phyloP scores from a whole-genome alignment of 2,113 vertebrate genomes.

The Chamaetylas fuelleborni region DNA sequence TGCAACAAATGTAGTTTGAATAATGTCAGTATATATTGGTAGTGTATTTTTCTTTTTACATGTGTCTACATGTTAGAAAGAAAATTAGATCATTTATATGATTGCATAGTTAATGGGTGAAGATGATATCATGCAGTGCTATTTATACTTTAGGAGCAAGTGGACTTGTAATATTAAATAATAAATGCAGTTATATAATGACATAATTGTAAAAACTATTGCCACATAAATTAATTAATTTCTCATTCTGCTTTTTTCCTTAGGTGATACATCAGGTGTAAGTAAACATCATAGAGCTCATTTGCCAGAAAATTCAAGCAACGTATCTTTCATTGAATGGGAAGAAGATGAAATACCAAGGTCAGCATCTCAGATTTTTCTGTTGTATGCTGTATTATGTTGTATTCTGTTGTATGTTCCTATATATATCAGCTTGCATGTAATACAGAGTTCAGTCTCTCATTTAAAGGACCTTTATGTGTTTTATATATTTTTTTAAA shows the following conservation, averaged over 20 bases:
- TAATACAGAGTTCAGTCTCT: neutral
- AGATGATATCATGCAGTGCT: neutral
- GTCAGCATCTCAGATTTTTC: conserved; percentile 70
- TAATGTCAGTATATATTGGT: neutral
- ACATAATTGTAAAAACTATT: neutral
- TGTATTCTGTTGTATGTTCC: neutral
- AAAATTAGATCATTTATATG: neutral
- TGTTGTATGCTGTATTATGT: neutral
- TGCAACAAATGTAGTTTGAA: neutral
- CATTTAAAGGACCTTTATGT: neutral
- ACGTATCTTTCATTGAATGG: conserved; percentile 79
- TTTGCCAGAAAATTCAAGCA: conserved; percentile 74
- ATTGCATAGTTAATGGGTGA: neutral
- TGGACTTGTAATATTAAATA: neutral
- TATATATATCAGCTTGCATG: neutral
- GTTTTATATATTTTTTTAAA: neutral
- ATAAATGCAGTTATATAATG: neutral
- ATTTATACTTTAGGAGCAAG: neutral
- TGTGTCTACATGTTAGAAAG: neutral
- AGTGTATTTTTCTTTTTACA: neutral
- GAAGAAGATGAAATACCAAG: conserved; percentile 89
- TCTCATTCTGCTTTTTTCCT: conserved; percentile 7
- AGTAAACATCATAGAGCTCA: conserved; percentile 57
- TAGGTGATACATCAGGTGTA: conserved; percentile 61
- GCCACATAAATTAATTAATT: neutral